Evolutionary conservation across 2,888 invertebrate species (phyloP).

Genomic region (Cybosia mesomella): DNA sequence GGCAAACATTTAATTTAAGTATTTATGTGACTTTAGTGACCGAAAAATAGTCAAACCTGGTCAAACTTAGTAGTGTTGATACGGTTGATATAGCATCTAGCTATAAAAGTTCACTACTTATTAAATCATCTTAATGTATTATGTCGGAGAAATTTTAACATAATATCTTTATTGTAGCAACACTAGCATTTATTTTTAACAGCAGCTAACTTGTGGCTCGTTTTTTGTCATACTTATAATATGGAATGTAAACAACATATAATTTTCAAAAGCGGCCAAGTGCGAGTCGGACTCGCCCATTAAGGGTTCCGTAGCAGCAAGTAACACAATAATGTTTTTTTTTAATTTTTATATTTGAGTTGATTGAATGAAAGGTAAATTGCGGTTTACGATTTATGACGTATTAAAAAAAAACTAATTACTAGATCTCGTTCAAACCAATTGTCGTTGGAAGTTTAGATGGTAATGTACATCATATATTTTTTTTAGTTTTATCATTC

Average conservation of each 20-base stretch:
- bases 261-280: too few relatives aligned
- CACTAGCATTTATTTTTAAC: background rate
- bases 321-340: too few relatives aligned
- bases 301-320: too few relatives aligned
- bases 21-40: background rate
- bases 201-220: background rate
- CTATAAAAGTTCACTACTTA: background rate
- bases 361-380: too few relatives aligned
- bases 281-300: too few relatives aligned
- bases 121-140: background rate
- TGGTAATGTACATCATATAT: too few relatives aligned
- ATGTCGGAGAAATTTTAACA: background rate
- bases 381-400: too few relatives aligned
- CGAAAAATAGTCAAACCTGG: background rate
- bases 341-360: too few relatives aligned
- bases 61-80: background rate
- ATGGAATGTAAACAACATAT: background rate
- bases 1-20: background rate
- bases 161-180: background rate
- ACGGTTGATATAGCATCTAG: background rate
- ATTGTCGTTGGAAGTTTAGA: too few relatives aligned
- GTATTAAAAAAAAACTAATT: too few relatives aligned
- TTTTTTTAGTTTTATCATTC: too few relatives aligned
- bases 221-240: background rate
- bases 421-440: too few relatives aligned